These are phyloP conservation scores for Dromaius novaehollandiae DNA, from an alignment of 2,113 vertebrate genomes.

Conservation along the genomic window DNA sequence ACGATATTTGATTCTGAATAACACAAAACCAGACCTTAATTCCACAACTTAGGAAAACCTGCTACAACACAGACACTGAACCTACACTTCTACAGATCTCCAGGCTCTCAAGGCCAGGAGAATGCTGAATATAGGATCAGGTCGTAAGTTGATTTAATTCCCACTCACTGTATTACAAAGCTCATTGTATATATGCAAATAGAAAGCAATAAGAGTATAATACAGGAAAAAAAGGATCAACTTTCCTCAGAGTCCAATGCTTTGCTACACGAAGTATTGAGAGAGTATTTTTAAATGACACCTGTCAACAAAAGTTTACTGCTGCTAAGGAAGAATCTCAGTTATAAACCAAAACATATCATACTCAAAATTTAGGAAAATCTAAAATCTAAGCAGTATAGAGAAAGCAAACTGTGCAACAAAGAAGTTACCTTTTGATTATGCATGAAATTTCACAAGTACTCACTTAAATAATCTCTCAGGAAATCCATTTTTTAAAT, in stretches of 20 bases:
- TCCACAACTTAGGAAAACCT: neutral
- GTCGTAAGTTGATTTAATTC: neutral
- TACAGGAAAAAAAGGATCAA: neutral
- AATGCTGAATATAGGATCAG: neutral
- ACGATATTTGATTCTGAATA: neutral
- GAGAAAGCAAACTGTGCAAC: neutral
- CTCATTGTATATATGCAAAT: neutral
- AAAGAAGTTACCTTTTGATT: neutral
- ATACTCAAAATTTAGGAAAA: neutral
- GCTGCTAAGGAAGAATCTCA: neutral
- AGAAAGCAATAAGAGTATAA: neutral
- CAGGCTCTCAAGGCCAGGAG: neutral
- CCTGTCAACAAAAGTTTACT: neutral
- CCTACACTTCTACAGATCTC: neutral
- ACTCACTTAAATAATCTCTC: neutral
- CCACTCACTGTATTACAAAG: neutral
- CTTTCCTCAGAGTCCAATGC: neutral
- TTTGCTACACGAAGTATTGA: neutral
- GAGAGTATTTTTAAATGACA: neutral
- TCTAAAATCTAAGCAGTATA: neutral
- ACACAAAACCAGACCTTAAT: neutral
- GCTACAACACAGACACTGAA: fast-evolving
- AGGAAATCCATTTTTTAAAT: neutral
- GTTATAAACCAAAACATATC: neutral
- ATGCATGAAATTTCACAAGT: neutral